A percentile compares a stretch with the other conserved stretches of the same genome.
Evolutionary conservation across 2,888 invertebrate species (phyloP).

Genomic region (Digitonthophagus gazella): DNA sequence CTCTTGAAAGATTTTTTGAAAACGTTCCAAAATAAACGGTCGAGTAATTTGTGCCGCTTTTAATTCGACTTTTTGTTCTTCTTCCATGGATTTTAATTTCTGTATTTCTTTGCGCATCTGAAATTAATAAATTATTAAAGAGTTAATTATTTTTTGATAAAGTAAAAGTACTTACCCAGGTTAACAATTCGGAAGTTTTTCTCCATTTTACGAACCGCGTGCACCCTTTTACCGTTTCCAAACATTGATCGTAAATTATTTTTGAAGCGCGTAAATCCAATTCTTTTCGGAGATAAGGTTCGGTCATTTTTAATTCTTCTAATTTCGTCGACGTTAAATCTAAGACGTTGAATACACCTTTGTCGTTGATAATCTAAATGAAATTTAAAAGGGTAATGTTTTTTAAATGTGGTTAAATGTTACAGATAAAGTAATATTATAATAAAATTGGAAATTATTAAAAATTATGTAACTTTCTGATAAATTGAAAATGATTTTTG

Average conservation of each 20-base stretch:
- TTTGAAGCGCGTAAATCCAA: slow-evolving; percentile 19
- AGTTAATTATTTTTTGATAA: background rate
- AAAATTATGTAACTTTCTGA: too few relatives aligned
- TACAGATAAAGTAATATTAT: too few relatives aligned
- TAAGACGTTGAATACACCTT: slow-evolving; percentile 26
- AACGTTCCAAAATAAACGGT: background rate
- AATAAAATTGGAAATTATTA: too few relatives aligned
- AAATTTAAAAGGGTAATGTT: slow-evolving; percentile 11
- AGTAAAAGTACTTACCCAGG: slow-evolving; percentile 21
- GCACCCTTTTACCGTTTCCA: slow-evolving; percentile 13
- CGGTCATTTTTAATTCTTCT: background rate
- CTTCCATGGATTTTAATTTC: too few relatives aligned
- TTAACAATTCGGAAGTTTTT: slow-evolving; percentile 4
- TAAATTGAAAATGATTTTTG: too few relatives aligned
- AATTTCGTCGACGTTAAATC: slow-evolving; percentile 19
- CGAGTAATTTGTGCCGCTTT: background rate
- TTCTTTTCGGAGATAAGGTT: slow-evolving; percentile 10
- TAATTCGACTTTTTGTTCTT: background rate
- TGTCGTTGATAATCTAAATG: slow-evolving; percentile 27
- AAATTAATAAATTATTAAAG: background rate
- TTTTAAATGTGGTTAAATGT: too few relatives aligned
- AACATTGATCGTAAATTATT: slow-evolving; percentile 22
- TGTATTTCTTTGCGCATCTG: slow-evolving; percentile 22
- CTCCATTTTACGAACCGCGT: slow-evolving; percentile 1
- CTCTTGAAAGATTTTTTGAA: slow-evolving; percentile 6